Conservation (phyloP, 1,140 invertebrate species). For the Hypothenemus hampei region DNA sequence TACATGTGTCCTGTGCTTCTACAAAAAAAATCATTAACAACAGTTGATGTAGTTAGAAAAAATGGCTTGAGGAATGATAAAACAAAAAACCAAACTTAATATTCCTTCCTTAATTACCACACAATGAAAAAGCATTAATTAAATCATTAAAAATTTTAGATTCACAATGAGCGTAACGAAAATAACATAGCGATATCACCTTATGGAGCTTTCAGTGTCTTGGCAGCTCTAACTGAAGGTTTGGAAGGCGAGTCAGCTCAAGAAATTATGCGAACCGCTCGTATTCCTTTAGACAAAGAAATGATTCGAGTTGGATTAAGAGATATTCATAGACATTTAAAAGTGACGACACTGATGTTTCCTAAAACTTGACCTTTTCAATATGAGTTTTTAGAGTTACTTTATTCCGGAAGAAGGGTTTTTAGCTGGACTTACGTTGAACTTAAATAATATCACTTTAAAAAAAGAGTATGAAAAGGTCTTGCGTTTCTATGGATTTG, state of each 20-base stretch:
- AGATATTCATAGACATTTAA: conserved; percentile 63
- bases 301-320: conserved; percentile 69
- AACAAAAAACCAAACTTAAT: too few species aligned
- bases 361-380: background rate
- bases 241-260: conserved; percentile 60
- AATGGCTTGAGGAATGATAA: too few species aligned
- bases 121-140: background rate
- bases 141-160: conserved; percentile 33
- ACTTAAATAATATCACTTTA: conserved; percentile 67
- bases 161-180: conserved; percentile 49
- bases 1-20: too few species aligned
- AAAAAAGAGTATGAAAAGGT: conserved; percentile 63
- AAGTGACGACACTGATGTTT: conserved; percentile 29
- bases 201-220: conserved; percentile 69
- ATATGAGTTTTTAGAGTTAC: conserved; percentile 58
- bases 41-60: too few species aligned
- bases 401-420: conserved; percentile 74
- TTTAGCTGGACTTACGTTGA: conserved; percentile 69
- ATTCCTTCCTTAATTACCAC: too few species aligned
- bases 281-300: conserved; percentile 63
- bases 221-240: conserved; percentile 72
- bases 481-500: conserved; percentile 72
- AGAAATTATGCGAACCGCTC: conserved; percentile 62
- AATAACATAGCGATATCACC: conserved; percentile 83
- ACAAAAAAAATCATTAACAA: too few species aligned